Evolutionary conservation across 2,113 vertebrate genomes (phyloP).

Genomic region (Hystrix cristata): DNA sequence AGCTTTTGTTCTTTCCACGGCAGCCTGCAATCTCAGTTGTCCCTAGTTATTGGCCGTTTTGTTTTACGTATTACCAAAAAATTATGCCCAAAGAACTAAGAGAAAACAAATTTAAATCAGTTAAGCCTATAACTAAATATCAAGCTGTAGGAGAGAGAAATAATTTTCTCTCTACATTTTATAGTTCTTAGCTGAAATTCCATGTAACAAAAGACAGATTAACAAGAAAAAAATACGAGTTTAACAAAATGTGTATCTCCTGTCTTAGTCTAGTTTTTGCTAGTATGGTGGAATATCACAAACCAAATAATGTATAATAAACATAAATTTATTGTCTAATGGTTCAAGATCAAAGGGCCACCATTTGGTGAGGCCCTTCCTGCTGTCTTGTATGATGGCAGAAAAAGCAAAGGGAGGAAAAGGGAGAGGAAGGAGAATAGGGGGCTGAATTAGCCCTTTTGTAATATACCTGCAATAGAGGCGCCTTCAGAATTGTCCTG

Average conservation of each 20-base stretch:
- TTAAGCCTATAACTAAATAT: background rate
- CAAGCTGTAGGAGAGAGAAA: background rate
- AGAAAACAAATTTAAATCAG: background rate
- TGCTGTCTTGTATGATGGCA: background rate
- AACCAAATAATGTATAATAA: background rate
- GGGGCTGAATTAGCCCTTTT: background rate
- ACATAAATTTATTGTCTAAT: background rate
- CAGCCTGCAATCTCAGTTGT: background rate
- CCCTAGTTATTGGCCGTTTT: background rate
- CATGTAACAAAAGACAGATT: background rate
- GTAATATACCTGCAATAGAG: too few relatives aligned
- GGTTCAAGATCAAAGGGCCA: background rate
- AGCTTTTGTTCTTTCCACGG: background rate
- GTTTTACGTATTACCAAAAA: background rate
- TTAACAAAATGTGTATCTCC: background rate
- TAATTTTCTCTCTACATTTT: background rate
- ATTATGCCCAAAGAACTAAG: background rate
- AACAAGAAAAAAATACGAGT: background rate
- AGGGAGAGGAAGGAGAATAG: background rate
- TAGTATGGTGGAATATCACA: background rate
- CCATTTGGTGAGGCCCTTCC: background rate
- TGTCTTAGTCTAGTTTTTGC: background rate
- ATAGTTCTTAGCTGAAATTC: background rate
- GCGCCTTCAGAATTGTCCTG: background rate
- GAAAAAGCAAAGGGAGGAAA: background rate